Conservation (phyloP, 2,797 vertebrate species). For the Moxostoma hubbsi region DNA sequence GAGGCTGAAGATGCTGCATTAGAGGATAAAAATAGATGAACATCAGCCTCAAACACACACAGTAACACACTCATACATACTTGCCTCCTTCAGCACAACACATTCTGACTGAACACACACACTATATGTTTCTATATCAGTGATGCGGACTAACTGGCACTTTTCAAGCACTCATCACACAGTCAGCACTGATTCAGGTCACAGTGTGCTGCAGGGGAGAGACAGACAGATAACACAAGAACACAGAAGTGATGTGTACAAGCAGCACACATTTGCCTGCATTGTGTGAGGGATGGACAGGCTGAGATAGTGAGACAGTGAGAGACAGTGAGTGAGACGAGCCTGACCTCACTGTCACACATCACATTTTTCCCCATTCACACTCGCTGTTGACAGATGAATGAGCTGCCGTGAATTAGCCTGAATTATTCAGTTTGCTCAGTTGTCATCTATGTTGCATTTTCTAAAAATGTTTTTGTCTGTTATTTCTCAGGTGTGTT, state of each 20-base stretch:
- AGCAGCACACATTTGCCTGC: conserved; percentile 30
- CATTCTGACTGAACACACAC: not conserved
- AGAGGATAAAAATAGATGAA: conserved; percentile 58
- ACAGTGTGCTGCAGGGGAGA: conserved; percentile 69
- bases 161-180: not conserved
- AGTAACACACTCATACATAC: not conserved
- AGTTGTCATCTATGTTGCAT: no score
- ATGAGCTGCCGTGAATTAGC: no score
- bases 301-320: no score
- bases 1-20: conserved; percentile 47
- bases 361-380: conserved; percentile 61
- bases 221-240: not conserved
- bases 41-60: not conserved
- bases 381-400: no score
- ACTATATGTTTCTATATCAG: not conserved
- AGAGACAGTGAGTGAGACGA: conserved; percentile 52
- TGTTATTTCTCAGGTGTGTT: no score
- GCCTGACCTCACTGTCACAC: conserved; percentile 74
- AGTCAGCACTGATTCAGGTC: not conserved
- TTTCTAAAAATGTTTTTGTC: no score
- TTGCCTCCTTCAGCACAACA: not conserved
- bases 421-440: no score
- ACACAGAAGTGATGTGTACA: not conserved
- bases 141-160: not conserved
- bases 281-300: conserved; percentile 45